phyloP scores from a whole-genome alignment of 2,113 vertebrate species.

The Panurus biarmicus region DNA sequence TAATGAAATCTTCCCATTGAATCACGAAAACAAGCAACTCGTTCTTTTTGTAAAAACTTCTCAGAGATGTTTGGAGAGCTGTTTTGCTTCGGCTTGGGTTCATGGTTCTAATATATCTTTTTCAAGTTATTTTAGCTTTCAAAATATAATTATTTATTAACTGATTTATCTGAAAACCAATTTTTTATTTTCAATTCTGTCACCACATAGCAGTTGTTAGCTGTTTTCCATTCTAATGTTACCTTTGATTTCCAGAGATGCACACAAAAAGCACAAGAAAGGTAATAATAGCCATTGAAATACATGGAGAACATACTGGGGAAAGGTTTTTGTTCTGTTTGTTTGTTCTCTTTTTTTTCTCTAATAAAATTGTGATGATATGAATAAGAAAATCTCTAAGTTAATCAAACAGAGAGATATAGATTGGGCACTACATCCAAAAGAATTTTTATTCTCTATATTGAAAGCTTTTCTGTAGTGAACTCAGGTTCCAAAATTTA shows the following conservation, averaged over 20 bases:
- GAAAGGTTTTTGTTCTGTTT: background rate
- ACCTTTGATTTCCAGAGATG: background rate
- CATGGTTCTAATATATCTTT: background rate
- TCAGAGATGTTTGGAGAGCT: background rate
- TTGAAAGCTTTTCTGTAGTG: background rate
- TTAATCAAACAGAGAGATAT: background rate
- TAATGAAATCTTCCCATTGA: constrained; percentile 43
- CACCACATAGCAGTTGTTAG: background rate
- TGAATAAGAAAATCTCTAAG: background rate
- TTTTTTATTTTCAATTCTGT: background rate
- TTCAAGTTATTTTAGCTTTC: constrained; percentile 4
- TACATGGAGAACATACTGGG: background rate
- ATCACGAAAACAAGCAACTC: background rate
- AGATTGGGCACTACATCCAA: background rate
- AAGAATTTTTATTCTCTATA: background rate
- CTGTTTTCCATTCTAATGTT: background rate
- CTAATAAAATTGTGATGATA: background rate
- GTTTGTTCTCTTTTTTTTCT: background rate
- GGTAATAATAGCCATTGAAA: background rate
- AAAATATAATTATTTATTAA: constrained; percentile 16
- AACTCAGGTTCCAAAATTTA: background rate
- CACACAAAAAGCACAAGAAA: background rate
- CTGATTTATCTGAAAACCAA: background rate
- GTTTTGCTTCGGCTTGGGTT: background rate
- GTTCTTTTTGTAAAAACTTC: background rate